Evolutionary conservation across 2,888 invertebrate genomes (phyloP).

Genomic region (Lasioglossum malachurum): DNA sequence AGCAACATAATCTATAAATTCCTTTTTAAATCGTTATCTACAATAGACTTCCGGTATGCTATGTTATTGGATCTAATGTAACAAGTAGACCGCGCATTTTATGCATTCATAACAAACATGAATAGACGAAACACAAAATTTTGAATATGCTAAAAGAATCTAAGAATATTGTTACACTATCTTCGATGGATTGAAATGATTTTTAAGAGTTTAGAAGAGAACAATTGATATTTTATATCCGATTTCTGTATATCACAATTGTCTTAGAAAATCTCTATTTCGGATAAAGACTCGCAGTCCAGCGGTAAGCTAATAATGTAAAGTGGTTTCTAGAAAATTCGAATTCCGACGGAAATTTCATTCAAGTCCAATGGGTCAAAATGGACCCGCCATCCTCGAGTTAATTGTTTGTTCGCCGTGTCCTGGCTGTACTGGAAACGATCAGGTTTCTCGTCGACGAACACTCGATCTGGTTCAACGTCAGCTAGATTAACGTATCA

Average conservation of each 20-base stretch:
- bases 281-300: background rate
- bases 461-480: background rate
- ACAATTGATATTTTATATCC: background rate
- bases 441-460: background rate
- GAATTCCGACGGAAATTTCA: background rate
- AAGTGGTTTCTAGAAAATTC: background rate
- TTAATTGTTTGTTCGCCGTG: background rate
- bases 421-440: background rate
- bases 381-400: background rate
- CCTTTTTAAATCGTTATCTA: background rate
- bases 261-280: background rate
- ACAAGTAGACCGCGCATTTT: background rate
- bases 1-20: background rate
- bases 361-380: background rate
- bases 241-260: background rate
- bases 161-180: background rate
- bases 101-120: background rate
- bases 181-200: background rate
- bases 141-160: background rate
- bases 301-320: background rate
- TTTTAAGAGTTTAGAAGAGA: background rate
- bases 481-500: conserved; percentile 6
- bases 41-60: background rate
- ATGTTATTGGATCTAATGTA: background rate
- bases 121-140: background rate